Conservation (phyloP, 2,888 invertebrate genomes). For the Pasiphila rectangulata region DNA sequence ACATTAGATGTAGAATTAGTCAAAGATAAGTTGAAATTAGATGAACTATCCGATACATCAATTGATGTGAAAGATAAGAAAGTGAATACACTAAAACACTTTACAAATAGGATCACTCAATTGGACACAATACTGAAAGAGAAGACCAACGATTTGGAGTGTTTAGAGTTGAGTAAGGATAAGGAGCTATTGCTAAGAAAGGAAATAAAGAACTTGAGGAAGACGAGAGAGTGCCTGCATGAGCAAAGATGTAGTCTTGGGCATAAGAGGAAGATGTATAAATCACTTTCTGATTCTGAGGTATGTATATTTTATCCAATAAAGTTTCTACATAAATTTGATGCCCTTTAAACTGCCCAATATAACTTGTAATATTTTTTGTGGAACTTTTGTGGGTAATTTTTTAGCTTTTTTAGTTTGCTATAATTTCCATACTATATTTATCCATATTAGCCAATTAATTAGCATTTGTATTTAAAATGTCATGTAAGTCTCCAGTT, state of each 20-base stretch:
- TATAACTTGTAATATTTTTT: no score
- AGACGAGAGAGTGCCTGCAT: slow-evolving; percentile 88
- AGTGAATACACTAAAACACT: slow-evolving; percentile 82
- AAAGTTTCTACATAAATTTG: neutral
- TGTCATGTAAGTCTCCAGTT: no score
- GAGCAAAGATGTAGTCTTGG: slow-evolving; percentile 88
- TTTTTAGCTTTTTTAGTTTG: no score
- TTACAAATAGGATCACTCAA: slow-evolving; percentile 84
- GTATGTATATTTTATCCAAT: slow-evolving; percentile 39
- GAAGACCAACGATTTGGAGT: slow-evolving; percentile 84
- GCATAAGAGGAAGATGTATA: slow-evolving; percentile 86
- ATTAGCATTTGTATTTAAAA: no score
- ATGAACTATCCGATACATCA: slow-evolving; percentile 76
- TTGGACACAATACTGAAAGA: slow-evolving; percentile 85
- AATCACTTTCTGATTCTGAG: slow-evolving; percentile 86
- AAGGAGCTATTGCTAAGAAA: slow-evolving; percentile 85
- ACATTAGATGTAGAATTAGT: slow-evolving; percentile 84
- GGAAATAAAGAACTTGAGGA: slow-evolving; percentile 89
- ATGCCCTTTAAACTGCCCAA: no score
- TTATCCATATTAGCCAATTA: neutral
- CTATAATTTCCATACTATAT: no score
- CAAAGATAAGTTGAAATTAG: slow-evolving; percentile 74
- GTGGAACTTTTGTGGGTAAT: no score
- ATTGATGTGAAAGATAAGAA: slow-evolving; percentile 79
- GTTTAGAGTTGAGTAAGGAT: slow-evolving; percentile 78